phyloP scores from a whole-genome alignment of 2,113 vertebrate genomes.

The Gymnogyps californianus region DNA sequence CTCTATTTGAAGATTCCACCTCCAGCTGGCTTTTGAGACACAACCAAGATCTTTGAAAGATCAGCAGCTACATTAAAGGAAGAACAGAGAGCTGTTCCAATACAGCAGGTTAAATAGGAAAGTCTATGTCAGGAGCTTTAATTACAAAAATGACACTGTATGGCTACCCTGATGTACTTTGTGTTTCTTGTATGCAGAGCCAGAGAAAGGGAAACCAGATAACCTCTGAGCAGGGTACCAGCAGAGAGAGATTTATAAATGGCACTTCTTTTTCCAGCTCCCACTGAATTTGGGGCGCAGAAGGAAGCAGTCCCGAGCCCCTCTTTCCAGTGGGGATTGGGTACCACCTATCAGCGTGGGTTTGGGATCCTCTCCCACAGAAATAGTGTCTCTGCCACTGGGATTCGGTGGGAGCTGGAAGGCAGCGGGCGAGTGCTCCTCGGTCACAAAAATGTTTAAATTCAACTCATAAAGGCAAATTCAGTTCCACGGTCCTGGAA shows the following conservation, averaged over 20 bases:
- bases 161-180: not conserved
- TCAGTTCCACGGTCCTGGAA: not conserved
- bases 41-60: slow-evolving; percentile 57
- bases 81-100: slow-evolving; percentile 19
- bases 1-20: slow-evolving; percentile 40
- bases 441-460: not conserved
- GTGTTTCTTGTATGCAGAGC: not conserved
- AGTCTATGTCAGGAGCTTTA: slow-evolving; percentile 23
- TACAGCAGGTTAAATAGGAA: slow-evolving; percentile 41
- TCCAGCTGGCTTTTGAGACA: slow-evolving; percentile 50
- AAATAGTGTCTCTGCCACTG: not conserved
- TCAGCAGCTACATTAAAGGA: slow-evolving; percentile 48
- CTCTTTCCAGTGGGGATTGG: not conserved
- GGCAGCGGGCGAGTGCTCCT: not conserved
- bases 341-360: not conserved
- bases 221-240: not conserved
- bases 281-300: not conserved
- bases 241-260: not conserved
- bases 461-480: not conserved
- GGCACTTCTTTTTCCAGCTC: not conserved
- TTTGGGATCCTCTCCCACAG: not conserved
- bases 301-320: not conserved
- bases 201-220: not conserved
- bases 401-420: not conserved
- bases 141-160: slow-evolving; percentile 33